Conservation (phyloP, 2,113 vertebrate genomes). For the Siniperca knerii region DNA sequence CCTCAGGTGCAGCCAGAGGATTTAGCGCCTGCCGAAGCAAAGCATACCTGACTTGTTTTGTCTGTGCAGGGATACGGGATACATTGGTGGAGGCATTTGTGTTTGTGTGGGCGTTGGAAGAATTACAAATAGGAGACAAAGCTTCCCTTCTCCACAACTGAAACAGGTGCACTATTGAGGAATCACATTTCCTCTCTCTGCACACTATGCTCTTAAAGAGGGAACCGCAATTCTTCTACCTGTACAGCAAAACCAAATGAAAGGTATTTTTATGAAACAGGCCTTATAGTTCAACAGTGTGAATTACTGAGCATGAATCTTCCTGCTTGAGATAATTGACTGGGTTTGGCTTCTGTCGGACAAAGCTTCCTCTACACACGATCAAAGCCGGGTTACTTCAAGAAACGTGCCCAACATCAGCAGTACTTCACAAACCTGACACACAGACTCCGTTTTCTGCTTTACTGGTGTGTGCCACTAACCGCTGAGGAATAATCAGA, state of each 20-base stretch:
- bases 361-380: conserved; percentile 11
- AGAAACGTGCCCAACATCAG: conserved; percentile 9
- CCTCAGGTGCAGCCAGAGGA: conserved; percentile 53
- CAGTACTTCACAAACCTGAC: conserved; percentile 25
- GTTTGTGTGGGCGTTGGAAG: conserved; percentile 64
- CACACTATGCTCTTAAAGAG: not conserved
- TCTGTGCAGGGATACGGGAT: conserved; percentile 51
- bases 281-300: conserved; percentile 22
- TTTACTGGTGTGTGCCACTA: conserved; percentile 3
- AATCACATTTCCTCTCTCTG: conserved; percentile 38
- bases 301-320: conserved; percentile 21
- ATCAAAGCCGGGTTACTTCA: conserved; percentile 30
- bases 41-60: conserved; percentile 65
- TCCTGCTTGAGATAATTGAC: conserved; percentile 24
- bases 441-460: conserved; percentile 8
- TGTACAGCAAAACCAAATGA: not conserved
- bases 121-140: conserved; percentile 71
- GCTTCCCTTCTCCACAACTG: conserved; percentile 50
- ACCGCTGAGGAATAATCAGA: not conserved
- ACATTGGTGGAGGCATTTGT: conserved; percentile 37
- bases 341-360: conserved; percentile 1
- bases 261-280: not conserved
- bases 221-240: not conserved
- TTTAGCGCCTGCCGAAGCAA: conserved; percentile 6
- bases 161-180: conserved; percentile 66